These are phyloP conservation scores for Plestiodon gilberti DNA, from an alignment of 2,113 vertebrate genomes.

Conservation along the genomic window DNA sequence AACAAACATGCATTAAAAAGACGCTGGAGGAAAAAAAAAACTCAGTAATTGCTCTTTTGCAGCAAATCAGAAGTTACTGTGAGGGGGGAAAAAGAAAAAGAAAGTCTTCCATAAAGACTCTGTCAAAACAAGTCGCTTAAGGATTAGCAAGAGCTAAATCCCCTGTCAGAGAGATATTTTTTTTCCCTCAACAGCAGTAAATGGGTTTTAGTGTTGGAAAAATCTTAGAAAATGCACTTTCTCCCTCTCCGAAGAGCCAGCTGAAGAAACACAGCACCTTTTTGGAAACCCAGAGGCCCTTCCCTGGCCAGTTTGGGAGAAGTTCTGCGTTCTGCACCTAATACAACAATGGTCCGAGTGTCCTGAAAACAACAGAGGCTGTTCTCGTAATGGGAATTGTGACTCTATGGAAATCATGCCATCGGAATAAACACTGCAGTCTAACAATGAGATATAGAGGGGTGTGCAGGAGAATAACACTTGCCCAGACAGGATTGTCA, in stretches of 20 bases:
- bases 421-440: not conserved
- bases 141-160: conserved; percentile 77
- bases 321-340: conserved; percentile 24
- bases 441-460: not conserved
- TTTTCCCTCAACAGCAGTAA: conserved; percentile 62
- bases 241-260: conserved; percentile 34
- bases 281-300: conserved; percentile 40
- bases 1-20: conserved; percentile 57
- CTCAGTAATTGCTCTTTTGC: conserved; percentile 73
- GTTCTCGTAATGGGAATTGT: not conserved
- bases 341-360: conserved; percentile 30
- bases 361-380: not conserved
- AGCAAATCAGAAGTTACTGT: conserved; percentile 68
- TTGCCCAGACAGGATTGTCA: not conserved
- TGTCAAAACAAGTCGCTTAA: conserved; percentile 81
- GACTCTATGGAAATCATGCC: not conserved
- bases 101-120: conserved; percentile 74
- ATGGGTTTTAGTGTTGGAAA: conserved; percentile 73
- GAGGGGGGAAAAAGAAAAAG: not conserved
- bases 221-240: conserved; percentile 66
- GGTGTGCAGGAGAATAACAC: not conserved
- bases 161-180: conserved; percentile 71
- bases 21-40: conserved; percentile 60
- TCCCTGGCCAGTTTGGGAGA: conserved; percentile 36
- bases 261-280: conserved; percentile 33